A percentile compares a stretch with the other conserved stretches of the same genome.
Conservation (phyloP, 1,140 invertebrate species). For the Drosophila jambulina region DNA sequence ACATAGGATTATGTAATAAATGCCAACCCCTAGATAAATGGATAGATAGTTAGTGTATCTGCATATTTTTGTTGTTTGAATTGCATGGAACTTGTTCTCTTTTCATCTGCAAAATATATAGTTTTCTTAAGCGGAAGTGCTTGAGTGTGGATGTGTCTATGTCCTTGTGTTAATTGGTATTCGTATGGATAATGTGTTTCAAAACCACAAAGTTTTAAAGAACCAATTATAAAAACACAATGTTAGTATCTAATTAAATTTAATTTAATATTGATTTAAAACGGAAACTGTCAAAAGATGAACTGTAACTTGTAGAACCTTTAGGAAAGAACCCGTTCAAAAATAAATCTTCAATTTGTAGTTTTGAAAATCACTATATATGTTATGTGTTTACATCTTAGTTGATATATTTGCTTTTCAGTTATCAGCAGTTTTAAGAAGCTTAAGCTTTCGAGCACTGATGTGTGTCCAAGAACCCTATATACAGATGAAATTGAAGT, state of each 20-base stretch:
- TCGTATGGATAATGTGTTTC: conserved; percentile 40
- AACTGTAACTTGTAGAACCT: too few relatives aligned
- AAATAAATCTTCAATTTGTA: background rate
- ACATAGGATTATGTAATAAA: background rate
- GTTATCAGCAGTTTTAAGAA: conserved; percentile 15
- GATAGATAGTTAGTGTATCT: conserved; percentile 30
- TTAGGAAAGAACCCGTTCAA: background rate
- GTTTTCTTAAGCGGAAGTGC: conserved; percentile 31
- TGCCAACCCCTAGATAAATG: background rate
- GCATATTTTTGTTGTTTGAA: conserved; percentile 35
- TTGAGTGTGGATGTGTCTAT: conserved; percentile 14
- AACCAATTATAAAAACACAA: too few relatives aligned
- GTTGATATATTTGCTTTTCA: conserved; percentile 24
- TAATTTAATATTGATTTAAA: background rate
- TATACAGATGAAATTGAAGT: conserved; percentile 45
- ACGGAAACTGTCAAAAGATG: background rate
- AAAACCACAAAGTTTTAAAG: background rate
- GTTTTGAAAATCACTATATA: conserved; percentile 24
- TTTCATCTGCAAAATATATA: conserved; percentile 28
- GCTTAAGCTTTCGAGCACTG: conserved; percentile 32
- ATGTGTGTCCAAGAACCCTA: conserved; percentile 30
- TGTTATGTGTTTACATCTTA: conserved; percentile 19
- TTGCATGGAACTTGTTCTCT: conserved; percentile 73
- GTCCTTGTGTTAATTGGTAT: conserved; percentile 42
- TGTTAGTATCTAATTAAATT: background rate